These are phyloP conservation scores for Diuraphis noxia DNA, from an alignment of 1,140 invertebrate species.

Conservation along the genomic window DNA sequence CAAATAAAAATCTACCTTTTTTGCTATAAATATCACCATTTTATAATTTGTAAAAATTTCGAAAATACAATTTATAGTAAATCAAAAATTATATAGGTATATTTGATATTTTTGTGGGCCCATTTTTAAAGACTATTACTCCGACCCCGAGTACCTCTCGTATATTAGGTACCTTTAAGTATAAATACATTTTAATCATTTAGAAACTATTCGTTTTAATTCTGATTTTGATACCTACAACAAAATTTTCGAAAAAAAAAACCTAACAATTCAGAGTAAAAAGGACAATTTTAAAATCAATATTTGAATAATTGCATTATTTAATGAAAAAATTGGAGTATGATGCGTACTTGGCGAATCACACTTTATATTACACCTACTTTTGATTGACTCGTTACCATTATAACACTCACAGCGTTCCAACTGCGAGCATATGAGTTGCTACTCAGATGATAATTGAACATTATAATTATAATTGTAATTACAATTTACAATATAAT, in stretches of 20 bases:
- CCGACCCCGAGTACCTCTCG: neutral
- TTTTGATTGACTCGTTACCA: neutral
- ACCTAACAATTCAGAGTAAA: too few relatives aligned
- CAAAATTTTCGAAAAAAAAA: too few relatives aligned
- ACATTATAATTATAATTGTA: neutral
- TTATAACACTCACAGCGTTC: neutral
- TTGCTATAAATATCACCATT: neutral
- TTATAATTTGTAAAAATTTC: neutral
- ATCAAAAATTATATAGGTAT: neutral
- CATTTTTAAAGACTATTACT: neutral
- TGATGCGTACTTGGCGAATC: neutral
- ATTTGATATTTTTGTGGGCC: neutral
- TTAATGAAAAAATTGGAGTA: neutral
- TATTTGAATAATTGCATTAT: too few relatives aligned
- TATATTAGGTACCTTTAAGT: too few relatives aligned
- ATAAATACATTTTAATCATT: neutral
- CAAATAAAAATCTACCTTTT: neutral
- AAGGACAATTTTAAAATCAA: too few relatives aligned
- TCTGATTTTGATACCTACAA: too few relatives aligned
- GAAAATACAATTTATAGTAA: neutral
- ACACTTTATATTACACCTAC: neutral
- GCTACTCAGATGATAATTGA: neutral
- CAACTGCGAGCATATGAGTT: neutral
- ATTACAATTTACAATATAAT: too few relatives aligned
- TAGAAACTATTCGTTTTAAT: neutral